Evolutionary conservation across 2,888 invertebrate species (phyloP).

Genomic region (Brenthis ino): DNA sequence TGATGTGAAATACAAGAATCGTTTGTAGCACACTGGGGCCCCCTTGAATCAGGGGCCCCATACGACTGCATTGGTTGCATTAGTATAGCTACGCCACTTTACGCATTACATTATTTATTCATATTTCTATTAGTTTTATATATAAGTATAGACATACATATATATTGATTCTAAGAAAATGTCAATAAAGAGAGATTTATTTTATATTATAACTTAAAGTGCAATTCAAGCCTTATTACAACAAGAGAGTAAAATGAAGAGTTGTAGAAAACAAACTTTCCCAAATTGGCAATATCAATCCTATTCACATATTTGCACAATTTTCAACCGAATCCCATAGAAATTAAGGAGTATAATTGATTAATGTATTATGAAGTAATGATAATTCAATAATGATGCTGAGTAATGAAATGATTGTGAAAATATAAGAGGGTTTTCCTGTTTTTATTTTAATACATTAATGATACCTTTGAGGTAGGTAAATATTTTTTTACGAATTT

Average conservation of each 20-base stretch:
- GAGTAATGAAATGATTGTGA: slow-evolving; percentile 9
- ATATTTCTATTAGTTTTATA: too few species aligned
- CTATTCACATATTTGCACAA: background rate
- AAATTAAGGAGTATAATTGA: background rate
- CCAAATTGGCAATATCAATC: background rate
- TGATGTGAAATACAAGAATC: too few species aligned
- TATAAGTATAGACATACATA: background rate
- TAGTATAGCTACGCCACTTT: too few species aligned
- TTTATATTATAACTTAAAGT: background rate
- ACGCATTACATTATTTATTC: too few species aligned
- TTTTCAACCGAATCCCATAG: background rate
- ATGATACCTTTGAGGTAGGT: background rate
- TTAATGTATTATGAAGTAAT: background rate
- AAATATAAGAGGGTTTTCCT: slow-evolving; percentile 6
- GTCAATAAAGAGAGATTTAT: background rate
- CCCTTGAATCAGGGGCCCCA: too few species aligned
- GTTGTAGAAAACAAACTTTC: background rate
- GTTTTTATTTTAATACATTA: background rate
- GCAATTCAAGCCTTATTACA: slow-evolving; percentile 1
- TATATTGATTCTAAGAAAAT: background rate
- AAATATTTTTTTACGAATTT: too few species aligned
- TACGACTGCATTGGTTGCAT: too few species aligned
- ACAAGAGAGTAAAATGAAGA: background rate
- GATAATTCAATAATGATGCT: slow-evolving; percentile 4
- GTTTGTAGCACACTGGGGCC: too few species aligned